phyloP scores from a whole-genome alignment of 2,113 vertebrate species.

The Pseudorhombus dupliciocellatus region DNA sequence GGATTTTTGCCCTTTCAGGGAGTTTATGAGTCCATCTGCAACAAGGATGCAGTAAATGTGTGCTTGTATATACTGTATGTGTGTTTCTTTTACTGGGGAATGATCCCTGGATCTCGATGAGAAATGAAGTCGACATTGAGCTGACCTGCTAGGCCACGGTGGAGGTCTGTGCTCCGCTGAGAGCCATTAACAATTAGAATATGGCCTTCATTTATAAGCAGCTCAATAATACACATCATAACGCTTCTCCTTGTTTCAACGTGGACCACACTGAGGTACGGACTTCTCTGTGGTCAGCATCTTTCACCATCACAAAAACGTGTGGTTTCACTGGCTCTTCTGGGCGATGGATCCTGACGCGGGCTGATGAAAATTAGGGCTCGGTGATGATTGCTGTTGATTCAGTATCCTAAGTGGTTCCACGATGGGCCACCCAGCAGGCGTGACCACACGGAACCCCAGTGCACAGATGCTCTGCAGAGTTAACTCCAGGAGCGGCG shows the following conservation, averaged over 20 bases:
- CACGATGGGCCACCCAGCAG: constrained; percentile 68
- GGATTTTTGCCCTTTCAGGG: no score
- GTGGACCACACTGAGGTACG: constrained; percentile 9
- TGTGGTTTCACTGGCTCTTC: constrained; percentile 59
- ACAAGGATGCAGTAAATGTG: no score
- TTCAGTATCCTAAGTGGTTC: constrained; percentile 63
- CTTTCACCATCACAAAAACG: constrained; percentile 20
- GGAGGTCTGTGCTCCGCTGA: no score
- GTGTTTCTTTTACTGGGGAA: no score
- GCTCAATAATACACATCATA: not conserved
- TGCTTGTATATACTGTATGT: no score
- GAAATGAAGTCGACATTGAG: no score
- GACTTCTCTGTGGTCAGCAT: constrained; percentile 36
- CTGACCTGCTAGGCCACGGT: no score
- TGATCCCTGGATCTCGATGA: no score
- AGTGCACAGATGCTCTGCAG: constrained; percentile 41
- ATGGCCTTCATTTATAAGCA: not conserved
- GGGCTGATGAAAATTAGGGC: constrained; percentile 20
- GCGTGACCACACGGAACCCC: constrained; percentile 52
- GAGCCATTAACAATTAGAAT: not conserved
- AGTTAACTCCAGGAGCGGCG: not conserved
- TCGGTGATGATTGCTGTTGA: constrained; percentile 63
- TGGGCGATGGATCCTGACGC: constrained; percentile 43
- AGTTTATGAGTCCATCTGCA: no score
- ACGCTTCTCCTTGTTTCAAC: not conserved